Percentiles rank a stretch among this genome's conserved stretches.
Evolutionary conservation across 2,797 vertebrate species (phyloP).

Genomic region (Jordanella pulchra): DNA sequence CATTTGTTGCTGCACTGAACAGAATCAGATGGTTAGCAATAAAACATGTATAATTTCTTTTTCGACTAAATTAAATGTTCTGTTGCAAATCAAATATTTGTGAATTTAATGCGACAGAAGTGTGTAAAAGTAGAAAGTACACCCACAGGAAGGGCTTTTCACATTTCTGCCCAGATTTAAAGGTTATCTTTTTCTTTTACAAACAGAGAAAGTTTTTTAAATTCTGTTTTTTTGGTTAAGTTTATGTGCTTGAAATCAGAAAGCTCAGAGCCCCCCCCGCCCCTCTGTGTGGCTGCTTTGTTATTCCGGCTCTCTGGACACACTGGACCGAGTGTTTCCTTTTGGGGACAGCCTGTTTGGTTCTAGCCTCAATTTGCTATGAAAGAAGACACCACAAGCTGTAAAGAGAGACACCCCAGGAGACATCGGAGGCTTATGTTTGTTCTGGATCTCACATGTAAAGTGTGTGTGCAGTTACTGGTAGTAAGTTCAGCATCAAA

Average conservation of each 20-base stretch:
- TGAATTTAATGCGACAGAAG: neutral
- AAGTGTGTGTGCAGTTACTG: conserved; percentile 2
- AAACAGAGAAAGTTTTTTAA: conserved; percentile 9
- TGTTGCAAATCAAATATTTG: neutral
- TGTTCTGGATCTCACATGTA: conserved; percentile 19
- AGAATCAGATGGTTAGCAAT: neutral
- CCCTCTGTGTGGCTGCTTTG: conserved; percentile 46
- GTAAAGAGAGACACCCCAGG: conserved; percentile 67
- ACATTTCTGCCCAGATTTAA: neutral
- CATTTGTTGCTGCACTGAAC: neutral
- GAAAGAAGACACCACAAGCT: conserved; percentile 56
- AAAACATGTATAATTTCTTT: neutral
- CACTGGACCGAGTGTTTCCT: conserved; percentile 51
- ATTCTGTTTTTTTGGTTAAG: conserved; percentile 28
- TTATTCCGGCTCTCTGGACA: conserved; percentile 55
- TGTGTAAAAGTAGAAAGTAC: neutral
- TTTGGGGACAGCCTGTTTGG: conserved; percentile 41
- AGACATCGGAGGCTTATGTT: conserved; percentile 60
- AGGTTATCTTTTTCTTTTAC: neutral
- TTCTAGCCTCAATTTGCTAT: conserved; percentile 47
- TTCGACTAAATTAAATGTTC: neutral
- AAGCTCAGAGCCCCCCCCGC: conserved; percentile 51
- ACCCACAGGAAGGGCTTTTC: neutral
- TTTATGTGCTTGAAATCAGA: conserved; percentile 32
- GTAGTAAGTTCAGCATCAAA: conserved; percentile 2